Evolutionary conservation across 2,113 vertebrate genomes (phyloP), one percentile per base, ranked within the genome.

Genomic region (Aspiorhynchus laticeps): DNA sequence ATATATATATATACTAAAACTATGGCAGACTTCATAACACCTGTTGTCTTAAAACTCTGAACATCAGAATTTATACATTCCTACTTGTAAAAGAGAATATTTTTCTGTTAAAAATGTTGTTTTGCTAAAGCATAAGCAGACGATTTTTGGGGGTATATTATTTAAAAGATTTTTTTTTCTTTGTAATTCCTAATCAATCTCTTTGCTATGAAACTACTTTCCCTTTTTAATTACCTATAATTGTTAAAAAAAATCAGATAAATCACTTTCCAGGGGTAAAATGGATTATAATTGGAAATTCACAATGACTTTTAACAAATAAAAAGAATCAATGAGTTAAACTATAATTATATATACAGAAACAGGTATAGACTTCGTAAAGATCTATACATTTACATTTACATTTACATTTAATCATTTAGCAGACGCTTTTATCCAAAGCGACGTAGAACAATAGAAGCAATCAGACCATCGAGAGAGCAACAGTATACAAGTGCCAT

Each of bases 1-100:
- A n/a, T n/a, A n/a, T n/a, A n/a, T n/a, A n/a, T n/a, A n/a, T n/a
- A 51, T 81, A 81, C 86, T 77, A 78, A 79, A 87, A 87, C 83
- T 53, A 28, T 77, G 48, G 36, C 53, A 14, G 69, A 87, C 78
- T 81, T 84, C 80, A 76, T 87, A 86, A 86, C 84, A 90, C 46
- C 80, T 84, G 80, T 71, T 56, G 48, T 84, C 4, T 15, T 80
- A 43, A 15, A 17, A 15, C 28, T 15, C 12, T 67, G 6, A 67
- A 67, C 14, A 17, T 33, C 63, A 31, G 12, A 31, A 65, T 59
- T 63, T 63, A 24, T 63, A 26, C 24, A 26, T 26, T 63, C n/a
- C 10, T 48, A 46, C 43, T 46, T 15, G 46, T 48, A 15, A 48
- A 48, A 48, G 46, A 48, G 0, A 48, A 48, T 48, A 48, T 48